These are phyloP conservation scores for Tachina lurida DNA, from an alignment of 2,888 invertebrate species.

Conservation along the genomic window DNA sequence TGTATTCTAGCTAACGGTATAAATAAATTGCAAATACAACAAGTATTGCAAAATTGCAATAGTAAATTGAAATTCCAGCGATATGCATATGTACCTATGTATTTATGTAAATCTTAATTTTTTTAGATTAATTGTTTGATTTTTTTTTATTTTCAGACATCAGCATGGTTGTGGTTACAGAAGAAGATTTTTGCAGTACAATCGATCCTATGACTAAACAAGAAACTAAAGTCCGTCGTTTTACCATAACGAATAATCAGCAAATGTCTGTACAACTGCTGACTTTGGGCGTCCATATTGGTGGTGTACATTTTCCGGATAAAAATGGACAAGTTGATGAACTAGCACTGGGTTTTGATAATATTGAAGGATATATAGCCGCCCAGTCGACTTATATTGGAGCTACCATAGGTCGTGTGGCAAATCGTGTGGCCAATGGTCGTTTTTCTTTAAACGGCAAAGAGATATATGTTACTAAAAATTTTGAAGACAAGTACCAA, in stretches of 20 bases:
- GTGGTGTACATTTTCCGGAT: slow-evolving; percentile 89
- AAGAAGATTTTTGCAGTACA: slow-evolving; percentile 80
- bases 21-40: too few relatives aligned
- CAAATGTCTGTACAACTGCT: slow-evolving; percentile 84
- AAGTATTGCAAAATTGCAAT: too few relatives aligned
- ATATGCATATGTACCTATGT: too few relatives aligned
- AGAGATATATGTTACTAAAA: slow-evolving; percentile 87
- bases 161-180: slow-evolving; percentile 78
- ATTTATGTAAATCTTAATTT: too few relatives aligned
- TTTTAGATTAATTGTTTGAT: not conserved
- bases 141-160: slow-evolving; percentile 18
- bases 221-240: slow-evolving; percentile 77
- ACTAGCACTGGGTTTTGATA: slow-evolving; percentile 91
- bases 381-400: slow-evolving; percentile 91
- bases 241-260: slow-evolving; percentile 77
- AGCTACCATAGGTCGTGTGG: slow-evolving; percentile 92
- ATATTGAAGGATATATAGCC: slow-evolving; percentile 89
- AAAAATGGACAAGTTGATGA: slow-evolving; percentile 89
- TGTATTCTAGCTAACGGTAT: too few relatives aligned
- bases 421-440: slow-evolving; percentile 90
- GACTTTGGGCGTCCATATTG: slow-evolving; percentile 92
- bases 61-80: too few relatives aligned
- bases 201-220: slow-evolving; percentile 78
- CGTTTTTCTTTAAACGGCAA: slow-evolving; percentile 88
- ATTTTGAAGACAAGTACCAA: slow-evolving; percentile 87